These are phyloP conservation scores for Elephantulus edwardii DNA, from an alignment of 2,113 vertebrate species.

Conservation along the genomic window DNA sequence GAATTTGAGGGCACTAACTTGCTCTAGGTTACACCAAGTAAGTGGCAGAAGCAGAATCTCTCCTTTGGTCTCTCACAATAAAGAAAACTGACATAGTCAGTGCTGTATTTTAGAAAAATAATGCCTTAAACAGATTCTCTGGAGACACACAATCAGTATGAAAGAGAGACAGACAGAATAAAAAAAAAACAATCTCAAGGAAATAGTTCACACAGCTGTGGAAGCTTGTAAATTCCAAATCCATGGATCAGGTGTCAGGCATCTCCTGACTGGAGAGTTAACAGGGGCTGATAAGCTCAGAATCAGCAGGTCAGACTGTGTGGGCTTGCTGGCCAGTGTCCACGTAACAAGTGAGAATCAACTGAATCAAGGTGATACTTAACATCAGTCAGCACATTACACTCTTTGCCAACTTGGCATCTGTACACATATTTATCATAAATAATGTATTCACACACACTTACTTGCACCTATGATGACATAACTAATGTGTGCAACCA, in stretches of 20 bases:
- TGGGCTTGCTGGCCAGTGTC: background rate
- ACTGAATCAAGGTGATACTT: background rate
- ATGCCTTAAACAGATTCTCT: background rate
- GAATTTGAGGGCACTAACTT: background rate
- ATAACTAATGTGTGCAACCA: background rate
- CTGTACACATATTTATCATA: background rate
- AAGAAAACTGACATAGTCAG: background rate
- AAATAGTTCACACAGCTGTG: background rate
- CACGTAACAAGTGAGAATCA: background rate
- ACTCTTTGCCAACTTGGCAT: background rate
- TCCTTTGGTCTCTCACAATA: background rate
- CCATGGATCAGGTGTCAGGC: too few species aligned
- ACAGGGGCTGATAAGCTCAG: too few species aligned
- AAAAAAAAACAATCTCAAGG: background rate
- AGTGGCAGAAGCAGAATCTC: background rate
- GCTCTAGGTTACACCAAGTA: background rate
- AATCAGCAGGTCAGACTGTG: too few species aligned
- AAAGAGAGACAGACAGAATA: background rate
- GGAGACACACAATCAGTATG: background rate
- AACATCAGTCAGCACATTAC: background rate
- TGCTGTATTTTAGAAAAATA: background rate
- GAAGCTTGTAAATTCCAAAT: background rate
- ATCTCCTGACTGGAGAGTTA: too few species aligned
- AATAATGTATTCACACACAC: background rate
- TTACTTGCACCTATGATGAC: background rate